Evolutionary conservation across 1,140 invertebrate species (phyloP).

Genomic region (Macrotrachela quadricornifera): DNA sequence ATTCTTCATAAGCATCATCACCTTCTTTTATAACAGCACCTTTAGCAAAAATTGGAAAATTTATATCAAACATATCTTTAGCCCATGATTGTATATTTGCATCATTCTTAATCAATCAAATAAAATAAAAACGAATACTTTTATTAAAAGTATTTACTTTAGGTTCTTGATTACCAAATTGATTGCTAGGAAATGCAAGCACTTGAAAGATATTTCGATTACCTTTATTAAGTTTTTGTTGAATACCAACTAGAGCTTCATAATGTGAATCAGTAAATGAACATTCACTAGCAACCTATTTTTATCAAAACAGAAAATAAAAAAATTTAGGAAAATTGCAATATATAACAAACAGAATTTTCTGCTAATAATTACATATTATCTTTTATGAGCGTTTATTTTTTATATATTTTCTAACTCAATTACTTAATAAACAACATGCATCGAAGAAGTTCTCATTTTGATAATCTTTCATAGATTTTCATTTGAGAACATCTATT

Average conservation of each 20-base stretch:
- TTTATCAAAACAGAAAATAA: neutral
- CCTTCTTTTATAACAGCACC: conserved; percentile 13
- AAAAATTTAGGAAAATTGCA: too few species aligned
- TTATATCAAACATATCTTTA: conserved; percentile 16
- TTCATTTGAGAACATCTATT: too few species aligned
- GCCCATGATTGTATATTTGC: conserved; percentile 18
- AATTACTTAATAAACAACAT: too few species aligned
- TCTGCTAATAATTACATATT: too few species aligned
- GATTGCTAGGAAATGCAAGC: conserved; percentile 69
- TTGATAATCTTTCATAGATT: too few species aligned
- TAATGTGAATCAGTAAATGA: conserved; percentile 58
- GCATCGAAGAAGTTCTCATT: too few species aligned
- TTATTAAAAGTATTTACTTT: conserved; percentile 13
- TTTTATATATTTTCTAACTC: too few species aligned
- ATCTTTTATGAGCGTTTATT: too few species aligned
- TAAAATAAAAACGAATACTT: too few species aligned
- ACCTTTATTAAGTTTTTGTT: conserved; percentile 37
- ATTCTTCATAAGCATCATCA: conserved; percentile 6
- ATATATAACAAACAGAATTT: too few species aligned
- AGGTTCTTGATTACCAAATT: conserved; percentile 49
- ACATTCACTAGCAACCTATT: conserved; percentile 59
- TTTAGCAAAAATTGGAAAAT: conserved; percentile 26
- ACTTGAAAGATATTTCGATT: conserved; percentile 40
- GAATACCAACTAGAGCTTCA: conserved; percentile 46
- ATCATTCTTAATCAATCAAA: conserved; percentile 11